phyloP scores from a whole-genome alignment of 2,113 vertebrate species.

The Pygoscelis antarcticus region DNA sequence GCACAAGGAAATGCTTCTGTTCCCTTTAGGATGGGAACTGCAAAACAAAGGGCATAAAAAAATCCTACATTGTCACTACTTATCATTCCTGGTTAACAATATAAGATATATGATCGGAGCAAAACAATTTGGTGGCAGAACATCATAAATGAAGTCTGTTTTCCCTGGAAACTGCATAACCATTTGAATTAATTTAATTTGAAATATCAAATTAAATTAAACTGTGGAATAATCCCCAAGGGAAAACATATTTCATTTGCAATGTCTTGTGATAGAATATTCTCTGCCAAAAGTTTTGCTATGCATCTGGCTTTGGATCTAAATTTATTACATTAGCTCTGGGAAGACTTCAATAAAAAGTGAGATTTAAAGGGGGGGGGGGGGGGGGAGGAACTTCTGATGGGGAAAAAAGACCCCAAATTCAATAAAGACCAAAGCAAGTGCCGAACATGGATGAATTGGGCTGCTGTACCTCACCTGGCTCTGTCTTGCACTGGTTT shows the following conservation, averaged over 20 bases:
- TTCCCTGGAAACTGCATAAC: slow-evolving; percentile 83
- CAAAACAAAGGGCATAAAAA: slow-evolving; percentile 41
- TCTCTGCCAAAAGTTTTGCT: slow-evolving; percentile 83
- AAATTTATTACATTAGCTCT: slow-evolving; percentile 85
- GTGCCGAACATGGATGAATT: background rate
- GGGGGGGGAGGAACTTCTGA: background rate
- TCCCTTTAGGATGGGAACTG: slow-evolving; percentile 1
- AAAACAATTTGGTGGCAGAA: slow-evolving; percentile 82
- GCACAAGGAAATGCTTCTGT: background rate
- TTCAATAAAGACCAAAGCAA: background rate
- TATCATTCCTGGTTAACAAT: slow-evolving; percentile 78
- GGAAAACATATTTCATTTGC: slow-evolving; percentile 83
- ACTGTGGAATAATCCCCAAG: slow-evolving; percentile 84
- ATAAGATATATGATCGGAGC: slow-evolving; percentile 75
- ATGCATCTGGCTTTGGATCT: slow-evolving; percentile 84
- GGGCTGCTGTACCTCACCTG: background rate
- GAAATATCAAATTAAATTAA: slow-evolving; percentile 88
- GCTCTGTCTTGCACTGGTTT: background rate
- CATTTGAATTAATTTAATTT: slow-evolving; percentile 88
- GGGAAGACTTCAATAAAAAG: slow-evolving; percentile 84
- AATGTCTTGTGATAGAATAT: slow-evolving; percentile 82
- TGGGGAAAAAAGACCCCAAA: background rate
- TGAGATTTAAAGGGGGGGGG: slow-evolving; percentile 73
- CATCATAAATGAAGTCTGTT: slow-evolving; percentile 82
- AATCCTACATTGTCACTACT: slow-evolving; percentile 67